Conservation (phyloP, 1,140 invertebrate genomes). For the Ditylenchus dipsaci region DNA sequence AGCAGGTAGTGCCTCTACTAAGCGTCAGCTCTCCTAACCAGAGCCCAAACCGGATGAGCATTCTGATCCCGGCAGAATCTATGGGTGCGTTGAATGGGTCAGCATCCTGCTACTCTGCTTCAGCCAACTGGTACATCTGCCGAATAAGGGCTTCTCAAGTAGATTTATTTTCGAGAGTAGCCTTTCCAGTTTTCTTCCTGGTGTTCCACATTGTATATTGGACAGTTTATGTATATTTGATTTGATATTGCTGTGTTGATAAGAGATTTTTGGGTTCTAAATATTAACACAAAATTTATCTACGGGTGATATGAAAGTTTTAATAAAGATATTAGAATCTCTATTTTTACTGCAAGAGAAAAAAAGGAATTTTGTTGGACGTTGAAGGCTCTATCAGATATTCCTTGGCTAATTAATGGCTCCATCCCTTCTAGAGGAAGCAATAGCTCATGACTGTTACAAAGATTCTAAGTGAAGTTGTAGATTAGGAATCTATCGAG, state of each 20-base stretch:
- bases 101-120: neutral
- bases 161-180: constrained; percentile 51
- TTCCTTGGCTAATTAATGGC: too few relatives aligned
- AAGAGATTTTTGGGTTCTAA: too few relatives aligned
- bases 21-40: constrained; percentile 15
- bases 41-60: constrained; percentile 7
- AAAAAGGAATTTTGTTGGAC: neutral
- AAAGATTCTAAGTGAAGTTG: too few relatives aligned
- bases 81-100: neutral
- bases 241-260: constrained; percentile 19
- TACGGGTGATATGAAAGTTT: neutral
- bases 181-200: constrained; percentile 52
- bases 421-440: too few relatives aligned
- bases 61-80: neutral
- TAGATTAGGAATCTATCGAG: too few relatives aligned
- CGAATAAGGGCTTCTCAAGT: constrained; percentile 16
- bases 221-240: constrained; percentile 49
- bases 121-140: neutral
- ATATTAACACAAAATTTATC: too few relatives aligned
- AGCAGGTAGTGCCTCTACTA: constrained; percentile 39
- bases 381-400: too few relatives aligned
- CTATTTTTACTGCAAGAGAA: neutral
- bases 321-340: neutral
- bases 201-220: constrained; percentile 53
- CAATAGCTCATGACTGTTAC: too few relatives aligned